Percentiles rank a stretch among this genome's conserved stretches.
These are phyloP conservation scores for Pterostichus niger DNA, from an alignment of 2,888 invertebrate genomes.

Conservation along the genomic window DNA sequence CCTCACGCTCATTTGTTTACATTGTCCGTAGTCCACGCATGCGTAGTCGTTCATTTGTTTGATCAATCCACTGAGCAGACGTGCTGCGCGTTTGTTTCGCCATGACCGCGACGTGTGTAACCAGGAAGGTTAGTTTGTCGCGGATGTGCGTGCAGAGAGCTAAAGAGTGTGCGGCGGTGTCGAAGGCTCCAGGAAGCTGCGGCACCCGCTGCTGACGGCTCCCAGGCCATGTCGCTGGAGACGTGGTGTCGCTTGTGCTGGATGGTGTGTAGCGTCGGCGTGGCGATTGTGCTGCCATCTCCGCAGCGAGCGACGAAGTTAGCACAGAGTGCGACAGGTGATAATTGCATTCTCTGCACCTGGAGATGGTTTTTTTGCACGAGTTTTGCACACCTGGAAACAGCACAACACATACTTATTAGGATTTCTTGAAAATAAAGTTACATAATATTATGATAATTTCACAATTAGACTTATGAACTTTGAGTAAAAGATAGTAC, in stretches of 20 bases:
- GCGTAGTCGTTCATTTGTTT: neutral
- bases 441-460: no score
- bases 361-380: slow-evolving; percentile 68
- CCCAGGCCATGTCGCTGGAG: slow-evolving; percentile 3
- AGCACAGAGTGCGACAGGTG: slow-evolving; percentile 67
- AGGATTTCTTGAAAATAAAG: no score
- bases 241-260: neutral
- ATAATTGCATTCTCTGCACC: slow-evolving; percentile 71
- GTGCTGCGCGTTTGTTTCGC: neutral
- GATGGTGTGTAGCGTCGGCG: slow-evolving; percentile 49
- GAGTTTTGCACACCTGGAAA: neutral
- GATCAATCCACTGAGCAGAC: neutral
- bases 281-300: slow-evolving; percentile 75
- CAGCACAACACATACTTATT: no score
- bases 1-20: slow-evolving; percentile 22
- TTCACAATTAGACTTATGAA: no score
- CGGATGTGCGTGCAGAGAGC: slow-evolving; percentile 3
- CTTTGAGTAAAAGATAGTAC: no score
- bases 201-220: neutral
- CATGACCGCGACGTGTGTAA: neutral
- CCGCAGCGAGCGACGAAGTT: slow-evolving; percentile 77
- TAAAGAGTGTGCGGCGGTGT: neutral
- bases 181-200: slow-evolving; percentile 11
- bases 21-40: slow-evolving; percentile 10
- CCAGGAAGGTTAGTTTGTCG: neutral